A percentile compares a stretch with the other conserved stretches of the same genome.
phyloP scores from a whole-genome alignment of 2,113 vertebrate genomes.

The Perca schrenkii region DNA sequence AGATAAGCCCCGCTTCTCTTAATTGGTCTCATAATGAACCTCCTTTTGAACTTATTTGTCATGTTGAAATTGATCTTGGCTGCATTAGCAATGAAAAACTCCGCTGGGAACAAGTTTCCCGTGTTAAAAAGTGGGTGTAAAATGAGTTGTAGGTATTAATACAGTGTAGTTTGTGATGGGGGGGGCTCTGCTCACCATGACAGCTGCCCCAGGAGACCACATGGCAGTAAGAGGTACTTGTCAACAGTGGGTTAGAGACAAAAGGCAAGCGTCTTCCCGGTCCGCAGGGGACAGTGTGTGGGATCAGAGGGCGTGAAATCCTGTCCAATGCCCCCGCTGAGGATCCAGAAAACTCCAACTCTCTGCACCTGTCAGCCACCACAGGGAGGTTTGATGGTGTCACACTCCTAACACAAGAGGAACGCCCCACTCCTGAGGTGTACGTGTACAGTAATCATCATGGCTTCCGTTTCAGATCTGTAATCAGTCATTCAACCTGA shows the following conservation, averaged over 20 bases:
- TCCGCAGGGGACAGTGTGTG: conserved; percentile 80
- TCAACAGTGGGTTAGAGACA: conserved; percentile 78
- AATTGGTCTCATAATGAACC: conserved; percentile 64
- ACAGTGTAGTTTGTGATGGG: conserved; percentile 54
- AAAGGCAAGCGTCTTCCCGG: conserved; percentile 80
- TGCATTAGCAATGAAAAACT: conserved; percentile 47
- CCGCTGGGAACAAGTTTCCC: conserved; percentile 61
- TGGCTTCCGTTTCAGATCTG: conserved; percentile 77
- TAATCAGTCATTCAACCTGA: conserved; percentile 81
- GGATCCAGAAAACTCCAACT: conserved; percentile 73
- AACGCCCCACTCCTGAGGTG: conserved; percentile 80
- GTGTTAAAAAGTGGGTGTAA: conserved; percentile 79
- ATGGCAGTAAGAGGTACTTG: conserved; percentile 82
- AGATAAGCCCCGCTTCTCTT: conserved; percentile 34
- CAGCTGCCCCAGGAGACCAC: conserved; percentile 79
- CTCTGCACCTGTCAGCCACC: conserved; percentile 79
- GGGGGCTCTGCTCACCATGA: conserved; percentile 68
- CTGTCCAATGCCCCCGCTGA: conserved; percentile 77
- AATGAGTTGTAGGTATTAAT: conserved; percentile 82
- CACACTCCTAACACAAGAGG: conserved; percentile 62
- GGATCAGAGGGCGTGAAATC: conserved; percentile 81
- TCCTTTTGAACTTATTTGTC: conserved; percentile 70
- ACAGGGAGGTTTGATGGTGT: conserved; percentile 72
- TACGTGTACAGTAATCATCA: conserved; percentile 81
- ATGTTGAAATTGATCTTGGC: conserved; percentile 65